These are phyloP conservation scores for Drosophila biarmipes DNA, from an alignment of 1,140 invertebrate species.

Conservation along the genomic window DNA sequence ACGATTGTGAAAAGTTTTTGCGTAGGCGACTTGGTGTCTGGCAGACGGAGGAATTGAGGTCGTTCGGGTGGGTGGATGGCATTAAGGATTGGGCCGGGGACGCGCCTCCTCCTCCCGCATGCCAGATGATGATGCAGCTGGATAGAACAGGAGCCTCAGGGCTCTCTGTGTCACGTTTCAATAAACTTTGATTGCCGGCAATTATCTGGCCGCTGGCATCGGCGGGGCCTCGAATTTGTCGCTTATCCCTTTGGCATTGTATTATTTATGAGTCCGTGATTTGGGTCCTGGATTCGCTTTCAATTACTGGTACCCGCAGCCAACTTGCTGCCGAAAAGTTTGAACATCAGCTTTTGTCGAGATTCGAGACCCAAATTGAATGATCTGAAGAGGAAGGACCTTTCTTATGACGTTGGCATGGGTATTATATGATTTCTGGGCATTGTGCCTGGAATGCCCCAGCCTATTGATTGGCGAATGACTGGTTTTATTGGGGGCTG, in stretches of 20 bases:
- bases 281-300: slow-evolving; percentile 49
- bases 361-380: slow-evolving; percentile 44
- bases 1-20: slow-evolving; percentile 46
- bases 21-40: slow-evolving; percentile 69
- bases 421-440: not conserved
- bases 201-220: slow-evolving; percentile 74
- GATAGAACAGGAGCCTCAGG: slow-evolving; percentile 4
- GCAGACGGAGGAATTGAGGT: slow-evolving; percentile 49
- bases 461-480: slow-evolving; percentile 4
- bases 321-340: slow-evolving; percentile 61
- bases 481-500: not conserved
- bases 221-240: slow-evolving; percentile 53
- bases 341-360: slow-evolving; percentile 32
- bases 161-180: slow-evolving; percentile 61
- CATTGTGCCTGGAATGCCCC: slow-evolving; percentile 5
- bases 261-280: slow-evolving; percentile 59
- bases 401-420: slow-evolving; percentile 2
- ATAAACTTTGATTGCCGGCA: slow-evolving; percentile 80
- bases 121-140: slow-evolving; percentile 26
- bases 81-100: slow-evolving; percentile 11
- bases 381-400: slow-evolving; percentile 26
- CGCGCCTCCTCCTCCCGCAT: not conserved
- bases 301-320: slow-evolving; percentile 76
- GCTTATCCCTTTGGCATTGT: slow-evolving; percentile 64
- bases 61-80: slow-evolving; percentile 21